phyloP scores from a whole-genome alignment of 2,888 invertebrate genomes.

The Teleiodes luculella region DNA sequence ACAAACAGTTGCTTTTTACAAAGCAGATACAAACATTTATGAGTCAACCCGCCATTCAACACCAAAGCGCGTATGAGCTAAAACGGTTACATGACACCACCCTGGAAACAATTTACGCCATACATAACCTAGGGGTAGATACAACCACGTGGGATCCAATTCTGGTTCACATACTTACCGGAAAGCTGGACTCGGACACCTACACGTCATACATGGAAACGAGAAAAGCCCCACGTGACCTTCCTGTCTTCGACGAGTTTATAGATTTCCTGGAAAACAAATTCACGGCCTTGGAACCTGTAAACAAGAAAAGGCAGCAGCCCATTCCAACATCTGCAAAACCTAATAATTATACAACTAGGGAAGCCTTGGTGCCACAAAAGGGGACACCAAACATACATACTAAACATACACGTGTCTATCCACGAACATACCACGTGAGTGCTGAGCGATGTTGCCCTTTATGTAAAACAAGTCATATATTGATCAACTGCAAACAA shows the following conservation, averaged over 20 bases:
- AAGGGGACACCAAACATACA: not conserved
- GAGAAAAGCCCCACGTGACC: conserved; percentile 6
- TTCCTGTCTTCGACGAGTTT: conserved; percentile 15
- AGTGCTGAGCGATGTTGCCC: conserved; percentile 9
- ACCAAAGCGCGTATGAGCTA: not conserved
- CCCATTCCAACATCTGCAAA: not conserved
- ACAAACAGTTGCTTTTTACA: not conserved
- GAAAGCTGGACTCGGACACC: conserved; percentile 18
- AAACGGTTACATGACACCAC: conserved; percentile 14
- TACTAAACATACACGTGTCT: not conserved
- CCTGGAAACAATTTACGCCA: conserved; percentile 15
- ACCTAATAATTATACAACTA: not conserved
- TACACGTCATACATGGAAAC: conserved; percentile 13
- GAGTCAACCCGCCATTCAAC: not conserved
- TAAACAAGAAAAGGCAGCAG: not conserved
- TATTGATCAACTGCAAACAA: conserved; percentile 15
- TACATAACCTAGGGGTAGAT: conserved; percentile 16
- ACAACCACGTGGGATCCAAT: conserved; percentile 22
- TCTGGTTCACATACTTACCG: conserved; percentile 17
- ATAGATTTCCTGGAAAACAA: conserved; percentile 13
- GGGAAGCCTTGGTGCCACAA: not conserved
- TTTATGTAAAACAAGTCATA: conserved; percentile 15
- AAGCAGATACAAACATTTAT: not conserved
- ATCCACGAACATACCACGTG: not conserved
- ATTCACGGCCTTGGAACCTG: not conserved